These are phyloP conservation scores for Sebastes minor DNA, from an alignment of 2,797 vertebrate species.

Conservation along the genomic window DNA sequence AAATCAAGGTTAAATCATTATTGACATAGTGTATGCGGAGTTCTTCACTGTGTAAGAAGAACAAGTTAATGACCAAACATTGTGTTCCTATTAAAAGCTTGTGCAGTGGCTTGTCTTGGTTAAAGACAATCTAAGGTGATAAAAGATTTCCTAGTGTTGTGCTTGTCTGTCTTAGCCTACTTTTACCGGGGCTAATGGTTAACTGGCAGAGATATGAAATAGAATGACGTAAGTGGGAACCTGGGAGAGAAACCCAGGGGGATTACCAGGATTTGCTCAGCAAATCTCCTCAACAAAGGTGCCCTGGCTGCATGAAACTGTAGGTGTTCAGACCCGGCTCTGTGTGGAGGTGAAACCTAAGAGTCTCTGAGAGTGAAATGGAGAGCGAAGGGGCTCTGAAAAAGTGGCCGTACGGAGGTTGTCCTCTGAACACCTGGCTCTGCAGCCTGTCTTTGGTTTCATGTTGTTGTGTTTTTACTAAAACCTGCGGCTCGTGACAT, in stretches of 20 bases:
- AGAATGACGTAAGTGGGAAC: slow-evolving; percentile 63
- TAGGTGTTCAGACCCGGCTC: slow-evolving; percentile 46
- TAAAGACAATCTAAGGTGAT: slow-evolving; percentile 38
- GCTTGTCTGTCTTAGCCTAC: slow-evolving; percentile 28
- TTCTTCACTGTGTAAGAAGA: slow-evolving; percentile 9
- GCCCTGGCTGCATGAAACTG: slow-evolving; percentile 57
- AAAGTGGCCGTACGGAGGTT: not conserved
- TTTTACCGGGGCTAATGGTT: slow-evolving; percentile 52
- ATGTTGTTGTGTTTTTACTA: slow-evolving; percentile 10
- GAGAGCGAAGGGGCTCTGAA: slow-evolving; percentile 11
- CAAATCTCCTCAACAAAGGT: slow-evolving; percentile 77
- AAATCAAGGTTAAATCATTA: not conserved
- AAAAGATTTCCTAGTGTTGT: slow-evolving; percentile 24
- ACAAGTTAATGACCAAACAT: slow-evolving; percentile 3
- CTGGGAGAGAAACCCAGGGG: slow-evolving; percentile 65
- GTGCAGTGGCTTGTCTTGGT: not conserved
- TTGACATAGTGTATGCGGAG: not conserved
- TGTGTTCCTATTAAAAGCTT: slow-evolving; percentile 25
- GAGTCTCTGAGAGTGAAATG: slow-evolving; percentile 32
- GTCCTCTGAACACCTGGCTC: slow-evolving; percentile 39
- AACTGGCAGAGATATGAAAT: slow-evolving; percentile 64
- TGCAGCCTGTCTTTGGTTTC: slow-evolving; percentile 29
- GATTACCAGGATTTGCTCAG: slow-evolving; percentile 78
- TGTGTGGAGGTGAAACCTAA: slow-evolving; percentile 49
- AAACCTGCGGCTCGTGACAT: not conserved